These are phyloP conservation scores for Macropis europaea DNA, from an alignment of 2,888 invertebrate species.

Conservation along the genomic window DNA sequence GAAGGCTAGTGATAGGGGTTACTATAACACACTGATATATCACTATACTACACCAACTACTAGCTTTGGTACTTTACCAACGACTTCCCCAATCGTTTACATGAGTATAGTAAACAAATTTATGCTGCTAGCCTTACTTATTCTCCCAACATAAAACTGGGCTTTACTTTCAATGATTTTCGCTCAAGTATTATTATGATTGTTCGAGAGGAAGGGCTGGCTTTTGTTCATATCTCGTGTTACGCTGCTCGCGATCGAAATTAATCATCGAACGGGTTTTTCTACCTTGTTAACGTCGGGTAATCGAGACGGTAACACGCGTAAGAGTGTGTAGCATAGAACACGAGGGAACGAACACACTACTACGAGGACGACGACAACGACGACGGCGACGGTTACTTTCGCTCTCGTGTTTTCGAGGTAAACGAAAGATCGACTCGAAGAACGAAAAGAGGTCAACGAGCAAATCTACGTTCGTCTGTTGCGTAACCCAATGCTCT, in stretches of 20 bases:
- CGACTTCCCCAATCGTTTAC: too few species aligned
- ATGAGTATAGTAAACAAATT: too few species aligned
- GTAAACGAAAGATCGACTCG: constrained; percentile 30
- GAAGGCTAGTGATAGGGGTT: too few species aligned
- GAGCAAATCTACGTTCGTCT: constrained; percentile 42
- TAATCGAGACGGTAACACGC: constrained; percentile 25
- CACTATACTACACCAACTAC: too few species aligned
- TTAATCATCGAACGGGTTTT: not conserved
- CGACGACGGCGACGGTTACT: constrained; percentile 23
- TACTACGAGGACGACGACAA: too few species aligned
- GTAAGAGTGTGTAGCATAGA: not conserved
- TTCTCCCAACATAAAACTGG: too few species aligned
- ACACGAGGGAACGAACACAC: too few species aligned
- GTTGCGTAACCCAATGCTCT: constrained; percentile 37
- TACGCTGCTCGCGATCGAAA: not conserved
- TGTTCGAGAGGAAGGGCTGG: constrained; percentile 1
- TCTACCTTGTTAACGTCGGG: not conserved
- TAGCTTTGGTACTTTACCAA: too few species aligned
- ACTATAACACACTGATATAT: too few species aligned
- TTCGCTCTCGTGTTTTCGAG: constrained; percentile 42
- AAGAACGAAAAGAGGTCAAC: constrained; percentile 45
- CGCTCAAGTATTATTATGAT: too few species aligned
- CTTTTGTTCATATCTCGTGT: not conserved
- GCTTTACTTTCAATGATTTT: too few species aligned
- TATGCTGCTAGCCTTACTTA: too few species aligned